Conservation (phyloP, 2,888 invertebrate species). For the Adineta ricciae region DNA sequence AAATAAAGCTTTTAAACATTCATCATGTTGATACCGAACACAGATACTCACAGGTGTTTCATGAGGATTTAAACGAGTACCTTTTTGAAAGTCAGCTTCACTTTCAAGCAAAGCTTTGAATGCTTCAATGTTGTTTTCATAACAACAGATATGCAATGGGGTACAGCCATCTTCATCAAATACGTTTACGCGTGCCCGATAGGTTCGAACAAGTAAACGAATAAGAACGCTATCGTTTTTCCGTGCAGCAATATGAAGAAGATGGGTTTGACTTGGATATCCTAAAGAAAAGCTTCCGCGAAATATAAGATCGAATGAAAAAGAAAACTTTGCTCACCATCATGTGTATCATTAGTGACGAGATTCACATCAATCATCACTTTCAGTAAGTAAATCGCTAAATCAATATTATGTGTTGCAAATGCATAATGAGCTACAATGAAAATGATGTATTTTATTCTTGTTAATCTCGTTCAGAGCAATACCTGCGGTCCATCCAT, state of each 20-base stretch:
- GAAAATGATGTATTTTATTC: not conserved
- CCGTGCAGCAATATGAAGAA: conserved; percentile 17
- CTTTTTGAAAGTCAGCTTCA: conserved; percentile 18
- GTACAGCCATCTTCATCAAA: conserved; percentile 16
- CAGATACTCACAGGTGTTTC: not conserved
- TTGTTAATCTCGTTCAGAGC: too few species aligned
- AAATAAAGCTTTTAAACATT: not conserved
- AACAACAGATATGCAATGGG: conserved; percentile 4
- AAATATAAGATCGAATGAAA: not conserved
- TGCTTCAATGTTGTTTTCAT: not conserved
- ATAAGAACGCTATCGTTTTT: not conserved
- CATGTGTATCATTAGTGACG: not conserved
- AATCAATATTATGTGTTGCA: not conserved
- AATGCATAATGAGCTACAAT: conserved; percentile 17
- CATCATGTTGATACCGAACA: not conserved
- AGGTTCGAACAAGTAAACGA: not conserved
- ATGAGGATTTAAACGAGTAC: conserved; percentile 17
- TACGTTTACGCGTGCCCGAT: not conserved
- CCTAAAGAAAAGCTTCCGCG: not conserved
- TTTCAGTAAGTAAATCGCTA: not conserved
- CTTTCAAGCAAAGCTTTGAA: not conserved
- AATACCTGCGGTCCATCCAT: conserved; percentile 18
- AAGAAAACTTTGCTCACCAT: not conserved
- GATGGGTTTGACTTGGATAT: not conserved
- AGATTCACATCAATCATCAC: not conserved